Evolutionary conservation across 2,888 invertebrate species (phyloP).

Genomic region (Oxytorus armatus): DNA sequence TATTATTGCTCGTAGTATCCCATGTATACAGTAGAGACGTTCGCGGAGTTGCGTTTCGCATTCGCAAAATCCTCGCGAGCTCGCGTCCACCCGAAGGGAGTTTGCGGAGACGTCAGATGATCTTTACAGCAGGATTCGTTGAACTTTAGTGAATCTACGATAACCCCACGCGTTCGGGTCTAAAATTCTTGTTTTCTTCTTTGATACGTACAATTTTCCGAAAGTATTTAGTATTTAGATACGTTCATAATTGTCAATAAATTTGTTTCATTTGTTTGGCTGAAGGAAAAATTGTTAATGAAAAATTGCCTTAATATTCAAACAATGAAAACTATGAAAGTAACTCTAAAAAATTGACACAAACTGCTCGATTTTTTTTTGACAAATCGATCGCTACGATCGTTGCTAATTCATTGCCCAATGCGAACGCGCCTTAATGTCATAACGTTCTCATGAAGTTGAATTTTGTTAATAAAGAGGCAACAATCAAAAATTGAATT

Average conservation of each 20-base stretch:
- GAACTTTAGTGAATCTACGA: constrained; percentile 17
- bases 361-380: too few relatives aligned
- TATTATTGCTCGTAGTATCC: neutral
- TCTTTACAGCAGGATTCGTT: constrained; percentile 31
- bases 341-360: too few relatives aligned
- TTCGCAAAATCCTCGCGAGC: constrained; percentile 61
- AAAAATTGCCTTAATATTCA: too few relatives aligned
- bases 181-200: neutral
- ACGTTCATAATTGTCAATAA: too few relatives aligned
- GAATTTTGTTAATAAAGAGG: too few relatives aligned
- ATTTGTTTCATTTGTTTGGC: too few relatives aligned
- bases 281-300: too few relatives aligned
- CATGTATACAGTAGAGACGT: constrained; percentile 22
- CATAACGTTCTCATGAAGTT: too few relatives aligned
- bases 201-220: neutral
- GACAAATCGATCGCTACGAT: too few relatives aligned
- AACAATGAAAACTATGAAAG: too few relatives aligned
- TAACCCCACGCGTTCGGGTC: constrained; percentile 14
- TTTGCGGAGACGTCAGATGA: constrained; percentile 32
- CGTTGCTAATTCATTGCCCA: neutral
- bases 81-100: constrained; percentile 21
- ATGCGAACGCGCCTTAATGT: neutral
- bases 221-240: neutral
- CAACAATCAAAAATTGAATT: too few relatives aligned
- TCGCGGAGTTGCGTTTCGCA: constrained; percentile 63